Conservation (phyloP, 2,113 vertebrate species). For the Theristicus caerulescens region DNA sequence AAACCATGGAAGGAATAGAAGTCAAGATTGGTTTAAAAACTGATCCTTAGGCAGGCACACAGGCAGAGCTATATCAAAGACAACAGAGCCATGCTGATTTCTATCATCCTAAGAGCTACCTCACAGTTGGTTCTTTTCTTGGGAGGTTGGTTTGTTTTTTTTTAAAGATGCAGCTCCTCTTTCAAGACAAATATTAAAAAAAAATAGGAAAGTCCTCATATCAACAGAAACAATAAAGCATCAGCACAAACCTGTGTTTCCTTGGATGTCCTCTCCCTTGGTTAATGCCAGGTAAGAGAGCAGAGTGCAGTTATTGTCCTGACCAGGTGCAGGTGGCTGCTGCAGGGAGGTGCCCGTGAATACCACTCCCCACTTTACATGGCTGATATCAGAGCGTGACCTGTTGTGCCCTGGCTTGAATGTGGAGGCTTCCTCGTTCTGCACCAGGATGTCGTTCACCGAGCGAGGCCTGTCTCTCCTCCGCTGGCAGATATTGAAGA, state of each 20-base stretch:
- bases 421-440: conserved; percentile 77
- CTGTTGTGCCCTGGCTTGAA: conserved; percentile 91
- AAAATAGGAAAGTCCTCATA: not conserved
- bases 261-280: conserved; percentile 82
- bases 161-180: not conserved
- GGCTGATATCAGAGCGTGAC: conserved; percentile 86
- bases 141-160: not conserved
- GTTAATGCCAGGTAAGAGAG: conserved; percentile 77
- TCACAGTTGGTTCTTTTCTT: not conserved
- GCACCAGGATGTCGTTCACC: conserved; percentile 88
- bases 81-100: not conserved
- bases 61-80: not conserved
- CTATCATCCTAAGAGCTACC: not conserved
- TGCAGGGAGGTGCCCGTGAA: conserved; percentile 64
- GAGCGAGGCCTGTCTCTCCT: conserved; percentile 89
- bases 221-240: not conserved
- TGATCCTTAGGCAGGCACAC: not conserved
- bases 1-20: not conserved
- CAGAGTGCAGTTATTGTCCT: conserved; percentile 51
- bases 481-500: conserved; percentile 83
- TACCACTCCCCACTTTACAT: conserved; percentile 72
- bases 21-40: not conserved
- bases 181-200: not conserved
- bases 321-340: conserved; percentile 4
- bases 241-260: conserved; percentile 82